Percentiles rank a stretch among this genome's conserved stretches.
phyloP scores from a whole-genome alignment of 2,888 invertebrate species.

The Quadriops clusia region DNA sequence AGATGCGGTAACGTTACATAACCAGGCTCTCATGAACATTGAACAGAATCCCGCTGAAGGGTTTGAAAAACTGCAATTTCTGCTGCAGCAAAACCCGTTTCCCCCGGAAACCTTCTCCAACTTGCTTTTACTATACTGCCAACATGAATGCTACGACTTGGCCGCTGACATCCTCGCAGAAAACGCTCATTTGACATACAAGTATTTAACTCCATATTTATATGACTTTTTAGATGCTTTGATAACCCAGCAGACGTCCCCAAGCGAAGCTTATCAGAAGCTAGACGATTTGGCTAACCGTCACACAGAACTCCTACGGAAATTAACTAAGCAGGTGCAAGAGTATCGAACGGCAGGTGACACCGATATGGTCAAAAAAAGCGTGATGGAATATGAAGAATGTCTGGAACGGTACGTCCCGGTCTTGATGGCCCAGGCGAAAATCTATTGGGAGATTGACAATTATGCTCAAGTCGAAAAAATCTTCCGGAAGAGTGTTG shows the following conservation, averaged over 20 bases:
- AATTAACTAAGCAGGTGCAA: conserved; percentile 87
- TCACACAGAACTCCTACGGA: conserved; percentile 79
- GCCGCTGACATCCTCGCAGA: conserved; percentile 97
- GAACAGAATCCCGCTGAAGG: conserved; percentile 82
- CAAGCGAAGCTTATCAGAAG: conserved; percentile 91
- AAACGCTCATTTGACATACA: conserved; percentile 91
- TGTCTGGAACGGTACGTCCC: conserved; percentile 88
- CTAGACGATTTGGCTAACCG: conserved; percentile 88
- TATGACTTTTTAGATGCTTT: conserved; percentile 94
- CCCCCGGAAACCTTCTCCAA: conserved; percentile 98
- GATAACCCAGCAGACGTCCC: conserved; percentile 93
- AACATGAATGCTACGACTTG: conserved; percentile 93
- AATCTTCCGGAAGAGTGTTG: conserved; percentile 91
- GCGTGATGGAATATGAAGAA: conserved; percentile 85
- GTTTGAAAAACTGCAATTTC: conserved; percentile 87
- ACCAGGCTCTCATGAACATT: conserved; percentile 81
- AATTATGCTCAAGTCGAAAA: conserved; percentile 94
- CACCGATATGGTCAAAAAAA: conserved; percentile 78
- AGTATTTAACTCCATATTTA: conserved; percentile 83
- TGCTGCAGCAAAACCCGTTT: conserved; percentile 90
- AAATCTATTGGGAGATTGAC: conserved; percentile 95
- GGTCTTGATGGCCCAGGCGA: conserved; percentile 98
- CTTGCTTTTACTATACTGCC: conserved; percentile 85
- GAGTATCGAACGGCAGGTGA: conserved; percentile 83
- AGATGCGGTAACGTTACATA: conserved; percentile 95